A percentile compares a stretch with the other conserved stretches of the same genome.
Conservation (phyloP, 2,797 vertebrate species). For the Clarias pachynema region DNA sequence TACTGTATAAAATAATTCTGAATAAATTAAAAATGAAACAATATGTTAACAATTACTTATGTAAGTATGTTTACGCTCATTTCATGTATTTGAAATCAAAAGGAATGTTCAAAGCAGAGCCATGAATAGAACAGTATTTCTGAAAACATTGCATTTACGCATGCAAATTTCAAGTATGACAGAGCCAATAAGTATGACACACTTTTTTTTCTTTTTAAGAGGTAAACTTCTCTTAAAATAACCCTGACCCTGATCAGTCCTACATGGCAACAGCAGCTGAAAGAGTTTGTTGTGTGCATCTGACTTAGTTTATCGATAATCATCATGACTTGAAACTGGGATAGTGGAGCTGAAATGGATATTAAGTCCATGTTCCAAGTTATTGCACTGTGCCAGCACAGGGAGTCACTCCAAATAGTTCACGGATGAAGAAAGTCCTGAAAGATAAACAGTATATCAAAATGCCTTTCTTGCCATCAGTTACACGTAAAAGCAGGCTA, state of each 20-base stretch:
- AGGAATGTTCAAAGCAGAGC: not conserved
- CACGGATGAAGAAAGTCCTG: constrained; percentile 28
- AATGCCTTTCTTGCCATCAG: not conserved
- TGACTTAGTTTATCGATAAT: not conserved
- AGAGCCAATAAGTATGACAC: not conserved
- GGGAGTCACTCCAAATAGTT: constrained; percentile 6
- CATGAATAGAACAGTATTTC: not conserved
- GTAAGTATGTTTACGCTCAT: not conserved
- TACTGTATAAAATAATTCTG: not conserved
- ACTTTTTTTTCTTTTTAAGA: not conserved
- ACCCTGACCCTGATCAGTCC: not conserved
- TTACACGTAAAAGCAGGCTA: not conserved
- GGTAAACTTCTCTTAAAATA: not conserved
- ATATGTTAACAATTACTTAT: not conserved
- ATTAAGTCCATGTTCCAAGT: not conserved
- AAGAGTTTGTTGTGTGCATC: not conserved
- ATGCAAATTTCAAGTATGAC: not conserved
- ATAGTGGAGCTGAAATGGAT: not conserved
- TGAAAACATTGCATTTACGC: not conserved
- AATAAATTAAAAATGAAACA: constrained; percentile 4
- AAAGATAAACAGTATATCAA: constrained; percentile 19
- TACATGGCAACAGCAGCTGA: not conserved
- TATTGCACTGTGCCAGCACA: constrained; percentile 31
- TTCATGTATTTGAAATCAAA: not conserved
- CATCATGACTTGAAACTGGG: not conserved